phyloP scores from a whole-genome alignment of 53 echinoderm and acorn worm genomes.

The Crossaster papposus region DNA sequence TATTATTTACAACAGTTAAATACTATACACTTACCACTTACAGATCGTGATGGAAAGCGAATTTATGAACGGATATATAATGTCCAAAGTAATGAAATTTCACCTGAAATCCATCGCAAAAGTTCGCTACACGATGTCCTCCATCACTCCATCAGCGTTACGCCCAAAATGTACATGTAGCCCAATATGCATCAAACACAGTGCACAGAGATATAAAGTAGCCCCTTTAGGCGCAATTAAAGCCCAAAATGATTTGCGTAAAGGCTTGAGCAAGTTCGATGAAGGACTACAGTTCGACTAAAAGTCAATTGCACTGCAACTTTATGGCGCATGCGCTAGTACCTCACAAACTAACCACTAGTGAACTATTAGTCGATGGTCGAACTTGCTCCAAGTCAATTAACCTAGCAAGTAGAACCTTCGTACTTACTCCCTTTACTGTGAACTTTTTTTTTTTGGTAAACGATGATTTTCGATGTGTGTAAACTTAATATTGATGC shows the following conservation, averaged over 20 bases:
- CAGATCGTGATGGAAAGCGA: neutral
- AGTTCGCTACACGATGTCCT: neutral
- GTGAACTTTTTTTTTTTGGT: no score
- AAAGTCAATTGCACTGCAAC: no score
- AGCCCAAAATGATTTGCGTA: conserved; percentile 32
- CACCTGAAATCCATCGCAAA: conserved; percentile 51
- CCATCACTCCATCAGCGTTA: neutral
- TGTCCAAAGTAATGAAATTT: conserved; percentile 18
- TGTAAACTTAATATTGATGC: no score
- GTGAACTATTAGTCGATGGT: no score
- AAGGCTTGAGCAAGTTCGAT: no score
- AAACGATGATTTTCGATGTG: neutral
- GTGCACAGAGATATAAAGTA: conserved; percentile 13
- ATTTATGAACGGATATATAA: neutral
- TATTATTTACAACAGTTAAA: neutral
- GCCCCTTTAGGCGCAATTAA: conserved; percentile 38
- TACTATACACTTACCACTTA: conserved; percentile 20
- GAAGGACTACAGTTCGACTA: no score
- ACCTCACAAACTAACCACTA: no score
- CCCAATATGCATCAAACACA: conserved; percentile 34
- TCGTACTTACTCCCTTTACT: conserved; percentile 31
- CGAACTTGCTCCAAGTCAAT: no score
- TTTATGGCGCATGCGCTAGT: no score
- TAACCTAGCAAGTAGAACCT: conserved; percentile 18
- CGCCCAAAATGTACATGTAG: conserved; percentile 48